A percentile compares a stretch with the other conserved stretches of the same genome.
phyloP scores from a whole-genome alignment of 2,113 vertebrate species.

The Epinephelus fuscoguttatus region DNA sequence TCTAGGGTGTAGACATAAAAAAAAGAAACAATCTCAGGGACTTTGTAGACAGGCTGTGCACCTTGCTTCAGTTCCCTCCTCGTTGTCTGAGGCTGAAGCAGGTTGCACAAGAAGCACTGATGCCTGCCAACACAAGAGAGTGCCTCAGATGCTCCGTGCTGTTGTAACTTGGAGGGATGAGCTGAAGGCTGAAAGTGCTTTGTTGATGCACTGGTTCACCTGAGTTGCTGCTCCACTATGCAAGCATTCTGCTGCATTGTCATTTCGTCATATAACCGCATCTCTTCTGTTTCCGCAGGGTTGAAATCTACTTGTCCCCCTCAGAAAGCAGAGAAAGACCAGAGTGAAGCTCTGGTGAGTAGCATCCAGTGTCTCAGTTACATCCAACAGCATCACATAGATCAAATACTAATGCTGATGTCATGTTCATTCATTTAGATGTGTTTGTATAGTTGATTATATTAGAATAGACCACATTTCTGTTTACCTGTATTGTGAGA shows the following conservation, averaged over 20 bases:
- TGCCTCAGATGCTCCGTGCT: constrained; percentile 22
- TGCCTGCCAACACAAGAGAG: constrained; percentile 36
- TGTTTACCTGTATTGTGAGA: neutral
- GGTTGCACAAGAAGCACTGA: constrained; percentile 6
- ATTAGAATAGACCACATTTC: neutral
- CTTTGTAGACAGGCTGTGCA: constrained; percentile 4
- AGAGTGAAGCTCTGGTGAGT: constrained; percentile 80
- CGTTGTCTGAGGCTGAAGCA: constrained; percentile 22
- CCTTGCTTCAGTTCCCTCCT: constrained; percentile 16
- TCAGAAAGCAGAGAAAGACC: constrained; percentile 78
- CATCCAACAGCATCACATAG: neutral
- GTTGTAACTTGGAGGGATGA: constrained; percentile 42
- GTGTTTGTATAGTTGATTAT: neutral
- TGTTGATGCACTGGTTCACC: constrained; percentile 32
- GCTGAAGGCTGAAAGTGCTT: constrained; percentile 33
- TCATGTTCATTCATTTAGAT: neutral
- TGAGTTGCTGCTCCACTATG: constrained; percentile 4
- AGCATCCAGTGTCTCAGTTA: neutral
- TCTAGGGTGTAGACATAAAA: neutral
- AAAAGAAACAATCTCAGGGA: neutral
- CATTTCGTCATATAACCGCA: neutral
- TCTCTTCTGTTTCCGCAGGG: constrained; percentile 64
- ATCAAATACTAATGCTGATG: too few species aligned
- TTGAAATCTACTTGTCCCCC: constrained; percentile 70
- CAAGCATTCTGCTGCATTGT: neutral